Evolutionary conservation across 2,888 invertebrate species (phyloP), one percentile per base, ranked within the genome.

Genomic region (Poecilobothrus nobilitatus): DNA sequence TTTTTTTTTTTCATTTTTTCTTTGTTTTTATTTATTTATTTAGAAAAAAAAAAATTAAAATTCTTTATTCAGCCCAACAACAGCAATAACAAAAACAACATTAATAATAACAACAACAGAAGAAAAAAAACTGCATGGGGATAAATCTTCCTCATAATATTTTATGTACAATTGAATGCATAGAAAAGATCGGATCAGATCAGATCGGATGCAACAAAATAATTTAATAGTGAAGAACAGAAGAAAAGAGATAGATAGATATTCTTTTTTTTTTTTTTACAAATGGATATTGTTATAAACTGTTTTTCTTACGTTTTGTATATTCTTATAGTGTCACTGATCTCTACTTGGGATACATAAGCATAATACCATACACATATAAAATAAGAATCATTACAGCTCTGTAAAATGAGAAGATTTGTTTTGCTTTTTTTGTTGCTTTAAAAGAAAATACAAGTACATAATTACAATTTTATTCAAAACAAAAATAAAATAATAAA

Each of bases 321-420:
- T 53, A 53, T 53, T 53, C 53, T 53, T 53, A 53, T 53, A 15
- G 53, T 53, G 53, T 53, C 53, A 53, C 53, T 53, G 53, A 53
- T 53, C 53, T 53, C 18, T 53, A 15, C 53, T 53, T 37, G 8
- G 6, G 2, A 37, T 37, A 37, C 8, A 37, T 8, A 37, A 37
- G 37, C 12, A 37, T n/a, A n/a, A n/a, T n/a, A n/a, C n/a, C 12
- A 10, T 37, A 12, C 7, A 37, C 2, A 12, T 37, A 37, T 37
- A 37, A 7, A 10, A 8, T 7, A 37, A 37, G 27, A 27, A 27
- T 27, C 27, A 27, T 2, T 27, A 27, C 27, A 4, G 27, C 2
- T 27, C 27, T 27, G 27, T 27, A 27, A 27, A 27, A 27, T 27
- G 27, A 27, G 27, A 5, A 5, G 27, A 27, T 27, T 27, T 27